Evolutionary conservation across 2,888 invertebrate species (phyloP).

Genomic region (Scaeva pyrastri): DNA sequence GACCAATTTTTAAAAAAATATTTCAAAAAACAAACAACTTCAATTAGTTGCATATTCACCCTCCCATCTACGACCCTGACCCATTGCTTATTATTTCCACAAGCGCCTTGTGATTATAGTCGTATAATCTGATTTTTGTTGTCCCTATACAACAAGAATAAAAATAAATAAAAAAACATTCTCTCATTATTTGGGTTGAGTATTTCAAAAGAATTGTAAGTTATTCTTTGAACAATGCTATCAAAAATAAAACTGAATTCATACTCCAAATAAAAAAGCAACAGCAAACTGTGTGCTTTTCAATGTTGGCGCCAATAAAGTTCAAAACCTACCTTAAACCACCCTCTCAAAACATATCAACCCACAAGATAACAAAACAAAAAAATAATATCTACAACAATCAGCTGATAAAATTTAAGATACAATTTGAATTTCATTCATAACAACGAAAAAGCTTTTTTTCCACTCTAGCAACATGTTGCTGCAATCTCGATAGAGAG

Average conservation of each 20-base stretch:
- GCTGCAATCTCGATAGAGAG: conserved; percentile 7
- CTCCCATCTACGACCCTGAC: not conserved
- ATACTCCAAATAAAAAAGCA: not conserved
- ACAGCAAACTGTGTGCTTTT: not conserved
- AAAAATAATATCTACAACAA: conserved; percentile 11
- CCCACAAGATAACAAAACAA: not conserved
- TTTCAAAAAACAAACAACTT: too few relatives aligned
- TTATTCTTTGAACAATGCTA: not conserved
- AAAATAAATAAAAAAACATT: too few relatives aligned
- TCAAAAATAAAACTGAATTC: conserved; percentile 8
- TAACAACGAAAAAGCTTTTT: conserved; percentile 56
- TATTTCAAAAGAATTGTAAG: not conserved
- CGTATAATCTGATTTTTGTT: conserved; percentile 10
- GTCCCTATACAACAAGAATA: not conserved
- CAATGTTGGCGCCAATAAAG: conserved; percentile 29
- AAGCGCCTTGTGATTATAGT: not conserved
- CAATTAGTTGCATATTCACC: too few relatives aligned
- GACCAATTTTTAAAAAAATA: too few relatives aligned
- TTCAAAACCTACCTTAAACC: conserved; percentile 2
- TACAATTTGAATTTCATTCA: conserved; percentile 63
- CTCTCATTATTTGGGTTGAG: not conserved
- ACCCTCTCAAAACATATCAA: not conserved
- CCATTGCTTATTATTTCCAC: not conserved
- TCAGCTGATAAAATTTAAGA: conserved; percentile 30
- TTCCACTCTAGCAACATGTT: conserved; percentile 60